Percentiles rank a stretch among this genome's conserved stretches.
phyloP scores from a whole-genome alignment of 64 coral and sea anemone genomes.

The Acropora yongei region DNA sequence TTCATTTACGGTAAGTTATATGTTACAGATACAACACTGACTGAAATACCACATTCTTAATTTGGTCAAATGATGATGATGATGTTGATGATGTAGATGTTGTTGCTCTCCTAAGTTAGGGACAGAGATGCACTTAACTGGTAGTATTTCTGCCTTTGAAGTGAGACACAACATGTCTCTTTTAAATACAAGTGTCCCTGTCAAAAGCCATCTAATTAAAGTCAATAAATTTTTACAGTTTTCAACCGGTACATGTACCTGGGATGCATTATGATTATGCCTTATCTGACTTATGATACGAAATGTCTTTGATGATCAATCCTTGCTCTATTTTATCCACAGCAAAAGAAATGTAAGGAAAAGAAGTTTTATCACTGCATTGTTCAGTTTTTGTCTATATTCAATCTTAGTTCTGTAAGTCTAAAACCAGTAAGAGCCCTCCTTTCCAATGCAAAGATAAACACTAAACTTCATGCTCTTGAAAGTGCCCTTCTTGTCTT shows the following conservation, averaged over 20 bases:
- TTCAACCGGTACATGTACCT: not conserved
- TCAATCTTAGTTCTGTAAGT: too few relatives aligned
- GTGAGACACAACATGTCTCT: not conserved
- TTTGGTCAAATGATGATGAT: not conserved
- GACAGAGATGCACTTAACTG: not conserved
- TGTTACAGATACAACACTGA: not conserved
- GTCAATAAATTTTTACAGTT: not conserved
- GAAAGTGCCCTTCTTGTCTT: too few relatives aligned
- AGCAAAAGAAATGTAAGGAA: not conserved
- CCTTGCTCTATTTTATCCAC: conserved; percentile 2
- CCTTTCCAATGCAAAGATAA: too few relatives aligned
- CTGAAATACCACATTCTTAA: conserved; percentile 8
- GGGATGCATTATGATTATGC: not conserved
- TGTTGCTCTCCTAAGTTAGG: conserved; percentile 16
- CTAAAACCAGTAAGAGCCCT: too few relatives aligned
- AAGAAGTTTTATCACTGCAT: too few relatives aligned
- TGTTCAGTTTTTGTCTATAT: too few relatives aligned
- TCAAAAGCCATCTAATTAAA: not conserved
- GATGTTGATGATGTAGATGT: too few relatives aligned
- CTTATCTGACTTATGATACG: not conserved
- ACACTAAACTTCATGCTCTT: too few relatives aligned
- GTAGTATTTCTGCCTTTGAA: not conserved
- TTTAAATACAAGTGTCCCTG: not conserved
- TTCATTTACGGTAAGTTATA: conserved; percentile 8
- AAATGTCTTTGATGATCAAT: not conserved